Evolutionary conservation across 2,888 invertebrate genomes (phyloP), one percentile per base, ranked within the genome.

Genomic region (Mylabris sibirica): DNA sequence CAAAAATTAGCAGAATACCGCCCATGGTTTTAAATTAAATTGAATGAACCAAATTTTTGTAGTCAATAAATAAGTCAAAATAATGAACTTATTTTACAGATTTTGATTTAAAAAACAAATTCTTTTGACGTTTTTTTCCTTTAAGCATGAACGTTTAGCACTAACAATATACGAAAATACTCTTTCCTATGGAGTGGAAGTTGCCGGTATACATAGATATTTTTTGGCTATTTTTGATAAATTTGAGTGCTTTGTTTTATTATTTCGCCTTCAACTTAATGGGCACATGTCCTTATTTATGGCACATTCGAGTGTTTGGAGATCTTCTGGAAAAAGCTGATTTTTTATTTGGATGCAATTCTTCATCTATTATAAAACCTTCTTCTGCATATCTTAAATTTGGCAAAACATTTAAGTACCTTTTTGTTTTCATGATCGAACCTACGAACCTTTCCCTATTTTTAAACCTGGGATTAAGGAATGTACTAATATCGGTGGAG

Each of bases 391-490:
- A n/a, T 63, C n/a, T 64, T 9, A 17, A n/a, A 59, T 41, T 63
- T 61, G 59, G 34, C n/a, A 60, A 1, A 34, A 60, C 34, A n/a
- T n/a, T n/a, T n/a, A n/a, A n/a, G n/a, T n/a, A n/a, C 34, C 64
- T 24, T 60, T 68, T 68, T 53, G 35, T 38, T 59, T 68, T 66
- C 11, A 71, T 22, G 8, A 61, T 57, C 24, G 69, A 60, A 41
- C 71, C 66, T 35, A 61, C 57, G 38, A 66, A 66, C 63, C 61
- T 59, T 66, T 71, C 69, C 57, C 61, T 69, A 60, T 69, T 69
- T 69, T 71, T 69, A 59, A 66, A 71, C 12, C 71, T 38, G 17
- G 71, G 69, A 67, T 71, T 65, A 30, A 69, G 59, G 64, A 71
- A 71, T 38, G 71, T 66, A 26, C 64, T 60, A 26, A 69, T 53